phyloP scores from a whole-genome alignment of 1,140 invertebrate species.

The Watersipora subatra region DNA sequence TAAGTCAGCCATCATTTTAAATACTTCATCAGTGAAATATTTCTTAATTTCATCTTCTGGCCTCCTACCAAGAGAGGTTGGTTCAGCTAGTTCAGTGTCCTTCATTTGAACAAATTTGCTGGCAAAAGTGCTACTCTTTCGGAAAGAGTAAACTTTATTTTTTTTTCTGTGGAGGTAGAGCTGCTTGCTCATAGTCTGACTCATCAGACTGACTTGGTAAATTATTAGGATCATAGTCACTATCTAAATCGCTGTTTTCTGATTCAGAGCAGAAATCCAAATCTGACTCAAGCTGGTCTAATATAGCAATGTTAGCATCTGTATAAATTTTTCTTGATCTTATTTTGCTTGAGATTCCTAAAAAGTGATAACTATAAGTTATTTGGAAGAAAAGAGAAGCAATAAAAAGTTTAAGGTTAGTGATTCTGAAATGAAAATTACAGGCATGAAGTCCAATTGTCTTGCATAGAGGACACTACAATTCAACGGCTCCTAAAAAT shows the following conservation, averaged over 20 bases:
- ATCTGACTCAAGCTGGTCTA: neutral
- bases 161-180: neutral
- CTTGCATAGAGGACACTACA: no score
- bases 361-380: no score
- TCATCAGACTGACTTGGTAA: neutral
- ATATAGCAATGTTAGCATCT: neutral
- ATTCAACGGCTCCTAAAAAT: no score
- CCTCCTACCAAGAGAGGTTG: neutral
- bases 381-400: no score
- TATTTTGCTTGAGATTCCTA: neutral
- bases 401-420: no score
- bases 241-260: neutral
- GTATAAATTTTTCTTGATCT: neutral
- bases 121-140: neutral
- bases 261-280: neutral
- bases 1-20: slow-evolving; percentile 5
- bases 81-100: neutral
- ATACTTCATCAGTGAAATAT: neutral
- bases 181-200: neutral
- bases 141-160: neutral
- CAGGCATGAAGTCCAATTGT: no score
- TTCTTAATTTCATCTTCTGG: neutral
- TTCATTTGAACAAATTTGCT: neutral
- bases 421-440: no score
- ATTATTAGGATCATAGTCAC: neutral